Conservation (phyloP, 2,113 vertebrate species). For the Malurus alboscapulatus region DNA sequence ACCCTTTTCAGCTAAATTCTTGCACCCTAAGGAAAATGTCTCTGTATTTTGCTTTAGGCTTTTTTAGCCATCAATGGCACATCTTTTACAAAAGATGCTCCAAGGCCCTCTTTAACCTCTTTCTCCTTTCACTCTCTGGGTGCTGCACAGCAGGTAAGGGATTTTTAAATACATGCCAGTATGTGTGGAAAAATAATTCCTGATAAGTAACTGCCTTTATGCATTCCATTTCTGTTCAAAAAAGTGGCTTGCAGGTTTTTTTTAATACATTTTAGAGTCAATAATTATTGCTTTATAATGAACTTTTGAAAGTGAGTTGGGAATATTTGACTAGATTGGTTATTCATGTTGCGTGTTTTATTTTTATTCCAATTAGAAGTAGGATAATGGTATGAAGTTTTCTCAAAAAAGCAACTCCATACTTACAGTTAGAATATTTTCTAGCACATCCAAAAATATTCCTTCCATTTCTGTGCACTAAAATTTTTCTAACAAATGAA, state of each 20-base stretch:
- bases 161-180: neutral
- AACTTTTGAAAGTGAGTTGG: neutral
- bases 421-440: neutral
- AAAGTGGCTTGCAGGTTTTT: neutral
- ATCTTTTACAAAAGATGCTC: conserved; percentile 5
- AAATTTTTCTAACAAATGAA: neutral
- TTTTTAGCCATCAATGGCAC: conserved; percentile 9
- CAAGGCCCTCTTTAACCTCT: conserved; percentile 43
- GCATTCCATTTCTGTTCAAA: neutral
- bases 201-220: neutral
- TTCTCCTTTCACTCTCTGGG: conserved; percentile 17
- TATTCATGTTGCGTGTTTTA: neutral
- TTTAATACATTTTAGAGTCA: neutral
- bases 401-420: neutral
- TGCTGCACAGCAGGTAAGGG: neutral
- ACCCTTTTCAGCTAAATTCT: neutral
- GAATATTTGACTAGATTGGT: neutral
- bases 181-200: neutral
- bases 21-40: neutral
- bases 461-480: neutral
- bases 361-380: neutral
- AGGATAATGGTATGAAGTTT: neutral
- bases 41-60: conserved; percentile 38
- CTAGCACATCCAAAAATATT: neutral
- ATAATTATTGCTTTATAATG: neutral